Conservation (phyloP, 2,113 vertebrate genomes). For the Ammodytes dubius region DNA sequence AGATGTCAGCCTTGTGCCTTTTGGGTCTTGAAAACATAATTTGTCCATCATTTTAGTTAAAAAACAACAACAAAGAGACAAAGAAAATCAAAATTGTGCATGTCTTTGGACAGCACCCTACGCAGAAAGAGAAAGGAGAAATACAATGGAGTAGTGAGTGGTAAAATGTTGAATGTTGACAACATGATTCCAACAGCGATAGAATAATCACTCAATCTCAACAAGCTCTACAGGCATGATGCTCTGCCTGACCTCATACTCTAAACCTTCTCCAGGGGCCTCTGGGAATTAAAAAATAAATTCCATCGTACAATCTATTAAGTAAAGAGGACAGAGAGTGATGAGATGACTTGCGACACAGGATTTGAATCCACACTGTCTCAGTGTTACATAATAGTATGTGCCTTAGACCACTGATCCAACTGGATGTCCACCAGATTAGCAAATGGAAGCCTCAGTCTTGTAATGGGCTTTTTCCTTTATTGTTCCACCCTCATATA, state of each 20-base stretch:
- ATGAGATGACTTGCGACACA: conserved; percentile 39
- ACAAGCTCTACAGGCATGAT: background rate
- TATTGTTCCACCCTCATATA: conserved; percentile 14
- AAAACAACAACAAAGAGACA: background rate
- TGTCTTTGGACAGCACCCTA: background rate
- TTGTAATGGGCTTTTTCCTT: conserved; percentile 15
- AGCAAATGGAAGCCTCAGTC: conserved; percentile 45
- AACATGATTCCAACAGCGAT: background rate
- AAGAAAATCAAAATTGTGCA: background rate
- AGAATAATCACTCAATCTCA: background rate
- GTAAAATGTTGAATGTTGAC: background rate
- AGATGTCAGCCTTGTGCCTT: conserved; percentile 44
- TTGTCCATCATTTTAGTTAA: background rate
- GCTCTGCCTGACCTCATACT: conserved; percentile 2
- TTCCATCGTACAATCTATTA: background rate
- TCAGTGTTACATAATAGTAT: conserved; percentile 62
- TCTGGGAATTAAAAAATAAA: background rate
- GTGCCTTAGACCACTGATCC: conserved; percentile 55
- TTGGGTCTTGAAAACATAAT: background rate
- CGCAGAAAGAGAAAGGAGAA: background rate
- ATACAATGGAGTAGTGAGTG: background rate
- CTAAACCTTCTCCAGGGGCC: background rate
- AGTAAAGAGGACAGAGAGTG: conserved; percentile 21
- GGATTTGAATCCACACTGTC: conserved; percentile 51
- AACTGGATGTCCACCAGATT: conserved; percentile 57